Conservation (phyloP, 2,797 vertebrate species). For the Cynopterus sphinx region DNA sequence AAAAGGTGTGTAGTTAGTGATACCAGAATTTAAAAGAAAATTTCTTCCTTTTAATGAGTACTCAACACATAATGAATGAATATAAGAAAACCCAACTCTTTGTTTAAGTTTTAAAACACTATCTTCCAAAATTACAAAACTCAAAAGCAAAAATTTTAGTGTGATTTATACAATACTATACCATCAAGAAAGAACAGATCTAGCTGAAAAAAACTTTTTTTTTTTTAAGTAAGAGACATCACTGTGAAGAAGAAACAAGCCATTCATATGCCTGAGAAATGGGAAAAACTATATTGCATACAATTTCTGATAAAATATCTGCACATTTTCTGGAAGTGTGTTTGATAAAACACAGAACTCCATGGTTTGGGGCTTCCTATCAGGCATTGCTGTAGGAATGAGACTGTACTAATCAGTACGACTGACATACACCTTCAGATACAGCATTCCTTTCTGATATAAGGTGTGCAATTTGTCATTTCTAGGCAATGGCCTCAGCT, state of each 20-base stretch:
- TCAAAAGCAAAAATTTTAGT: neutral
- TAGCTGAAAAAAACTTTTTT: neutral
- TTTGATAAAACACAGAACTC: neutral
- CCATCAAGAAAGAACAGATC: neutral
- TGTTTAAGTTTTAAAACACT: neutral
- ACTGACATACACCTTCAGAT: neutral
- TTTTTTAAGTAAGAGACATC: neutral
- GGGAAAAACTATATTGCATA: fast-evolving
- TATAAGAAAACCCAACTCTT: neutral
- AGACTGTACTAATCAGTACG: neutral
- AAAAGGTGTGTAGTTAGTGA: neutral
- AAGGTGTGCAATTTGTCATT: neutral
- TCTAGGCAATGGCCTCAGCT: neutral
- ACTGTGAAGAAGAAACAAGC: neutral
- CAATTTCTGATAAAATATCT: neutral
- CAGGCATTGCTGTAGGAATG: too few species aligned
- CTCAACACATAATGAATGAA: neutral
- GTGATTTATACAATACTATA: neutral
- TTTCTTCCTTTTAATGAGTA: neutral
- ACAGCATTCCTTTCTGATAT: neutral
- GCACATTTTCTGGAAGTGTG: neutral
- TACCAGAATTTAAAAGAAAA: neutral
- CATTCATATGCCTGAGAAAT: neutral
- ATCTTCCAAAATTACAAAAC: neutral
- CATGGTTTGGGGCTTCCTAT: neutral